phyloP scores from a whole-genome alignment of 53 echinoderm and acorn worm species.

The Echinometra lucunter region DNA sequence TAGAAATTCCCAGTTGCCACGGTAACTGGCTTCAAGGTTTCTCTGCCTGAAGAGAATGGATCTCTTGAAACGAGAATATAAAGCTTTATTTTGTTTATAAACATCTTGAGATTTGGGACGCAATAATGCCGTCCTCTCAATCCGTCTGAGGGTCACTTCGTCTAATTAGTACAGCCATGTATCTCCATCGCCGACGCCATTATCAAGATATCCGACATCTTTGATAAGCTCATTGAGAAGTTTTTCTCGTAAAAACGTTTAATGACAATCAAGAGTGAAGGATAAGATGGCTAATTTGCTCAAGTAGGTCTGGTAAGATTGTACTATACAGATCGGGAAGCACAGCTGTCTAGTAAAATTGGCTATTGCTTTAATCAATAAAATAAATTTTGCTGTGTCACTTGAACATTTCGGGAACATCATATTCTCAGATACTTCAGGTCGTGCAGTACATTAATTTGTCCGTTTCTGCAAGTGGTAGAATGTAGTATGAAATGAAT shows the following conservation, averaged over 20 bases:
- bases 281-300: background rate
- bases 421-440: too few relatives aligned
- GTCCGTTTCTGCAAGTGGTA: too few relatives aligned
- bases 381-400: too few relatives aligned
- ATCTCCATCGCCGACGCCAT: constrained; percentile 1
- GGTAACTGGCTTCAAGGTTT: background rate
- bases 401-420: too few relatives aligned
- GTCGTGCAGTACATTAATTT: too few relatives aligned
- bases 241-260: constrained; percentile 1
- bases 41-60: background rate
- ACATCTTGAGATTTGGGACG: background rate
- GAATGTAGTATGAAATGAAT: too few relatives aligned
- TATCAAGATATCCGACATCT: background rate
- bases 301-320: too few relatives aligned
- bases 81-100: constrained; percentile 14
- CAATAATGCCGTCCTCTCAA: background rate
- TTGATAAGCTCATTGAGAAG: background rate
- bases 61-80: background rate
- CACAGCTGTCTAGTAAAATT: too few relatives aligned
- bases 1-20: background rate
- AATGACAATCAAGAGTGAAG: background rate
- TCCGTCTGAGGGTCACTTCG: background rate
- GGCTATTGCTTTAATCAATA: too few relatives aligned
- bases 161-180: background rate
- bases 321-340: too few relatives aligned